These are phyloP conservation scores for Machimus atricapillus DNA, from an alignment of 2,888 invertebrate genomes.

Conservation along the genomic window DNA sequence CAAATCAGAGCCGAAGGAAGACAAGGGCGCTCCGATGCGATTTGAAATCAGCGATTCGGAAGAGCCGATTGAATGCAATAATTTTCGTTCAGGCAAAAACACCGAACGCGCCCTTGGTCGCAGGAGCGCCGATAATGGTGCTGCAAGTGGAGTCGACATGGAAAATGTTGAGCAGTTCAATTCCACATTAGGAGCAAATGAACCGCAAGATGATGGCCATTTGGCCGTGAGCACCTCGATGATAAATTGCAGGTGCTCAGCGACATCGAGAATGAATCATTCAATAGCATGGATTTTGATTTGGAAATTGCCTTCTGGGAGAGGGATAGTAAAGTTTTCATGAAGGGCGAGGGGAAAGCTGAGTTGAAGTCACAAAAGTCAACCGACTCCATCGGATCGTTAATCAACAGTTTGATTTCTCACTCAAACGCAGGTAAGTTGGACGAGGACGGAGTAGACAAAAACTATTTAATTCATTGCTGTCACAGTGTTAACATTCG, in stretches of 20 bases:
- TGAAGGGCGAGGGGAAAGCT: not conserved
- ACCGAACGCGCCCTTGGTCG: not conserved
- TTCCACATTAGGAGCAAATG: slow-evolving; percentile 20
- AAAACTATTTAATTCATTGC: slow-evolving; percentile 47
- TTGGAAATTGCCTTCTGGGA: slow-evolving; percentile 61
- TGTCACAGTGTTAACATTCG: no score
- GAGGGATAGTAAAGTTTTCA: slow-evolving; percentile 35
- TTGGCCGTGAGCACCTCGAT: slow-evolving; percentile 49
- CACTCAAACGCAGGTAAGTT: slow-evolving; percentile 61
- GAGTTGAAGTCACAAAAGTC: slow-evolving; percentile 48
- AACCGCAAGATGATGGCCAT: slow-evolving; percentile 41
- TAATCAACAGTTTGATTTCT: slow-evolving; percentile 60
- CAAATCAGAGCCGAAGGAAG: slow-evolving; percentile 52
- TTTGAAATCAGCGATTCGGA: slow-evolving; percentile 39
- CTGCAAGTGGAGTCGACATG: slow-evolving; percentile 7
- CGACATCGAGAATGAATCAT: slow-evolving; percentile 63
- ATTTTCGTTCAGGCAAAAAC: not conserved
- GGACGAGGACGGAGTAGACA: no score
- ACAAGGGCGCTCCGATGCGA: slow-evolving; percentile 47
- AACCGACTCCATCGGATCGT: slow-evolving; percentile 59
- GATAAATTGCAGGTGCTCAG: slow-evolving; percentile 62
- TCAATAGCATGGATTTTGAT: slow-evolving; percentile 63
- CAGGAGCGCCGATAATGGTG: slow-evolving; percentile 44
- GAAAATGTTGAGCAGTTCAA: slow-evolving; percentile 50
- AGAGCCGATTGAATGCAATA: slow-evolving; percentile 17